Evolutionary conservation across 2,888 invertebrate species (phyloP).

Genomic region (Rugalucina vietnamica): DNA sequence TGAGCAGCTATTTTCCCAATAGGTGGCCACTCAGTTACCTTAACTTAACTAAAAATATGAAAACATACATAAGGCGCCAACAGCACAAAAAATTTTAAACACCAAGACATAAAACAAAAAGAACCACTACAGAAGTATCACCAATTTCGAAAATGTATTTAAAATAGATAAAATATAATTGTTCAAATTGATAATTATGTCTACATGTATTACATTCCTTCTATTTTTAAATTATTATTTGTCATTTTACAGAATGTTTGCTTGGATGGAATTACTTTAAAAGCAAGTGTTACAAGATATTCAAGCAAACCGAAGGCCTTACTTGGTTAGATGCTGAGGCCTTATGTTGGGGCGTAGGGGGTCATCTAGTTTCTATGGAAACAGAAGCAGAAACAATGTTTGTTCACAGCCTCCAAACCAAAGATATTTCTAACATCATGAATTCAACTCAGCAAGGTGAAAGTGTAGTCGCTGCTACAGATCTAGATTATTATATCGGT

Average conservation of each 20-base stretch:
- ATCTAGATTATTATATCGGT: constrained; percentile 72
- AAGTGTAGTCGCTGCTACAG: neutral
- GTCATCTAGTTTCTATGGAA: constrained; percentile 78
- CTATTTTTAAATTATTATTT: too few relatives aligned
- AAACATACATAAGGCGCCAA: too few relatives aligned
- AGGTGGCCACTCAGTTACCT: too few relatives aligned
- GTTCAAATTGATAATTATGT: too few relatives aligned
- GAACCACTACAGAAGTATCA: too few relatives aligned
- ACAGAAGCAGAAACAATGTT: constrained; percentile 77
- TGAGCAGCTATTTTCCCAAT: too few relatives aligned
- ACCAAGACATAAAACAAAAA: too few relatives aligned
- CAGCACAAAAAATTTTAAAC: too few relatives aligned
- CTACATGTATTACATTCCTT: too few relatives aligned
- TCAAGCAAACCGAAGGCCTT: constrained; percentile 60
- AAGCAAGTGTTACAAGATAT: constrained; percentile 50
- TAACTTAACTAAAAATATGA: too few relatives aligned
- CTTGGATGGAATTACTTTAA: constrained; percentile 38
- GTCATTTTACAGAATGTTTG: constrained; percentile 33
- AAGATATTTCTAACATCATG: neutral
- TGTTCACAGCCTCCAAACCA: constrained; percentile 76
- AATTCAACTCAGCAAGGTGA: constrained; percentile 49
- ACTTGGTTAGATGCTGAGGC: constrained; percentile 77
- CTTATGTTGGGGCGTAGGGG: constrained; percentile 63
- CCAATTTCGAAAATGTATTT: too few relatives aligned
- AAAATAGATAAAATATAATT: too few relatives aligned